Conservation (phyloP, 2,113 vertebrate genomes). For the Petrocephalus microphthalmus region DNA sequence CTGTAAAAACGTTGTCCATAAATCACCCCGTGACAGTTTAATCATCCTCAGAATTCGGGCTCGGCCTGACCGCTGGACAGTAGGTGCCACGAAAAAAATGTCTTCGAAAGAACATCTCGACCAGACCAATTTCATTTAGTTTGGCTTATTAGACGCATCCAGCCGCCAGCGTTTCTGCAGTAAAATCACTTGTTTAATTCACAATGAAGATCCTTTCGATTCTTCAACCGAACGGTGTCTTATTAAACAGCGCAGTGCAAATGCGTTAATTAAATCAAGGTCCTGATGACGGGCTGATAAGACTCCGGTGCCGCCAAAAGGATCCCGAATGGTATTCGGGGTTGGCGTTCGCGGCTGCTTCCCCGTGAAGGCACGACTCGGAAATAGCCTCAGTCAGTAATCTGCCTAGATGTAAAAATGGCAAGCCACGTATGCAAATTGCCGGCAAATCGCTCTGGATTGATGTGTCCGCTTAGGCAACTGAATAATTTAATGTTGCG, state of each 20-base stretch:
- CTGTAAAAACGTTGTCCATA: conserved; percentile 51
- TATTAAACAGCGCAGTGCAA: neutral
- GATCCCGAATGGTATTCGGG: neutral
- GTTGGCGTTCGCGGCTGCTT: neutral
- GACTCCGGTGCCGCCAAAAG: neutral
- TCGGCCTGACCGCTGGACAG: conserved; percentile 39
- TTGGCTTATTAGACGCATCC: neutral
- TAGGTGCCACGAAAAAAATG: conserved; percentile 32
- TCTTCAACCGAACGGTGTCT: neutral
- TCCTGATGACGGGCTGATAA: neutral
- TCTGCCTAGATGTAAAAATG: neutral
- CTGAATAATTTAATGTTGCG: conserved; percentile 10
- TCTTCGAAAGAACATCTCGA: conserved; percentile 22
- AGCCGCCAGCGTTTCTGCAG: neutral
- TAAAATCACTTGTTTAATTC: conserved; percentile 19
- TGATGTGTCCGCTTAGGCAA: neutral
- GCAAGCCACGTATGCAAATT: neutral
- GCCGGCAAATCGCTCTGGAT: neutral
- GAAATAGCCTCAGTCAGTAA: neutral
- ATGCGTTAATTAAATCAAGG: neutral
- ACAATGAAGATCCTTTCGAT: neutral
- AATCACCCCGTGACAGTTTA: conserved; percentile 65
- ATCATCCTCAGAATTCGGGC: conserved; percentile 52
- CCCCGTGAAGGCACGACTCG: neutral
- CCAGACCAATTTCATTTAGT: conserved; percentile 14